Percentiles rank a stretch among this genome's conserved stretches.
phyloP scores from a whole-genome alignment of 2,113 vertebrate genomes.

The Oncorhynchus kisutch region DNA sequence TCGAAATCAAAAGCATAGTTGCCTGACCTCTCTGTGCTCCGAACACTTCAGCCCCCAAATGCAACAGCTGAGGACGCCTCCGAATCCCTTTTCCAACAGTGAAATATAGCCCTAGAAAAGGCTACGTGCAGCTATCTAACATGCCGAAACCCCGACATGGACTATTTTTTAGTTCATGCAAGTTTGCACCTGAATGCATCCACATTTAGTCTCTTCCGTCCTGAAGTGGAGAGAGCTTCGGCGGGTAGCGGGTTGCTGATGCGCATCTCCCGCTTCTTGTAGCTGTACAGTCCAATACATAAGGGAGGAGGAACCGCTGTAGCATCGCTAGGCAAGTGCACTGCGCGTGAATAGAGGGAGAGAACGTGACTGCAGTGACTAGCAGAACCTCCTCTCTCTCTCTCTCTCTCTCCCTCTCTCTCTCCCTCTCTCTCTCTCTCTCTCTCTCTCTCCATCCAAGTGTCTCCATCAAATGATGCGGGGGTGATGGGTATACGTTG shows the following conservation, averaged over 20 bases:
- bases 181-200: conserved; percentile 28
- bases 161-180: conserved; percentile 10
- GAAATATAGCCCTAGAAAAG: conserved; percentile 28
- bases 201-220: conserved; percentile 12
- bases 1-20: conserved; percentile 59
- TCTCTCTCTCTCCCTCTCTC: conserved; percentile 17
- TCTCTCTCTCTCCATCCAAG: conserved; percentile 16
- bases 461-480: conserved; percentile 15
- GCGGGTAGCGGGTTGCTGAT: conserved; percentile 18
- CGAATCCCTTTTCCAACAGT: conserved; percentile 8
- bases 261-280: conserved; percentile 49
- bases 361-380: conserved; percentile 26
- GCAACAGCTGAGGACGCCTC: conserved; percentile 74
- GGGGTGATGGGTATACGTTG: background rate
- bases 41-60: conserved; percentile 46
- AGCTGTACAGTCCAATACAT: conserved; percentile 32
- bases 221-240: conserved; percentile 29
- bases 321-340: conserved; percentile 31
- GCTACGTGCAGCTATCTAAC: conserved; percentile 47
- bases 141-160: conserved; percentile 37
- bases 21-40: conserved; percentile 41
- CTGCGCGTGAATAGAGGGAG: conserved; percentile 15
- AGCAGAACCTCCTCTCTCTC: background rate
- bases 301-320: conserved; percentile 35
- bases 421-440: conserved; percentile 15